A percentile compares a stretch with the other conserved stretches of the same genome.
These are phyloP conservation scores for Aegotheles bennettii DNA, from an alignment of 2,113 vertebrate genomes.

Conservation along the genomic window DNA sequence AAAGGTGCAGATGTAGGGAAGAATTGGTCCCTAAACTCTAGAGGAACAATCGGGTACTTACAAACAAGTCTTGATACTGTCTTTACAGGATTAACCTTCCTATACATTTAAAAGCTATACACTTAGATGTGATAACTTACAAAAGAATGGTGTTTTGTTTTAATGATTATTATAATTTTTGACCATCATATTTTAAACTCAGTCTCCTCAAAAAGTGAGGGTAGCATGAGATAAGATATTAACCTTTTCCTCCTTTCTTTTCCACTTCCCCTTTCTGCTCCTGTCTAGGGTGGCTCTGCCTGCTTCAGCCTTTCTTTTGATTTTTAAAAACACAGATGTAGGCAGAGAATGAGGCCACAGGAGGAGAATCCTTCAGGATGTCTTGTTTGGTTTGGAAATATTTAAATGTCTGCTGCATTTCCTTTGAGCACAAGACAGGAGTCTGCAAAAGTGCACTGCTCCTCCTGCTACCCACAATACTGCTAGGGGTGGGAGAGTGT, in stretches of 20 bases:
- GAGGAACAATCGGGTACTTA: not conserved
- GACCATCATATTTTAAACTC: not conserved
- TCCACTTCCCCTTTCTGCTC: not conserved
- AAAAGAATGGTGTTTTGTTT: not conserved
- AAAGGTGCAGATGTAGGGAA: not conserved
- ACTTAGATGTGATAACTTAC: not conserved
- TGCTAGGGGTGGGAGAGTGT: not conserved
- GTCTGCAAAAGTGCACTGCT: constrained; percentile 31
- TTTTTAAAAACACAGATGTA: constrained; percentile 58
- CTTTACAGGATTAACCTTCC: not conserved
- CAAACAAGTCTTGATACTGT: not conserved
- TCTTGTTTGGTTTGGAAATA: constrained; percentile 77
- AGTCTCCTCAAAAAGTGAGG: not conserved
- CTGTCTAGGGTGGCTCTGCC: not conserved
- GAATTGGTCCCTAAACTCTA: not conserved
- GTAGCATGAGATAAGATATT: not conserved
- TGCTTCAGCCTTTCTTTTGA: constrained; percentile 26
- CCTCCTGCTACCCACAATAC: constrained; percentile 15
- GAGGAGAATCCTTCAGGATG: constrained; percentile 71
- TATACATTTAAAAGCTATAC: not conserved
- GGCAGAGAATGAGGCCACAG: constrained; percentile 66
- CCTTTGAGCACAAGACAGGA: constrained; percentile 57
- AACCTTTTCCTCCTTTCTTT: not conserved
- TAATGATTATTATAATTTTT: not conserved
- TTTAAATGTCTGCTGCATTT: constrained; percentile 77